Evolutionary conservation across 2,888 invertebrate genomes (phyloP).

Genomic region (Lumbricus terrestris): DNA sequence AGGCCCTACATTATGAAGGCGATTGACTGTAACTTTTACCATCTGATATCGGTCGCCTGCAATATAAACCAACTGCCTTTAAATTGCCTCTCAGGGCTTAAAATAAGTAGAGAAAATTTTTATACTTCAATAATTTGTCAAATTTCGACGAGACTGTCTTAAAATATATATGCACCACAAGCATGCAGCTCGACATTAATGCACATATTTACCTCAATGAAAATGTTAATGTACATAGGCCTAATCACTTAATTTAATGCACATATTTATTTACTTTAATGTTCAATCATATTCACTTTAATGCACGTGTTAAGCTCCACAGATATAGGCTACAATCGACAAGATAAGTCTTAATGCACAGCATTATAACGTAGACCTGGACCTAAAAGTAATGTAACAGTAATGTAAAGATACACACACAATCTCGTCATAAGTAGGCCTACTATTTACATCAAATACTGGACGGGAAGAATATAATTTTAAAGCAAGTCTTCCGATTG

Average conservation of each 20-base stretch:
- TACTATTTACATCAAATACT: neutral
- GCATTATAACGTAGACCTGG: neutral
- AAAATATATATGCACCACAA: neutral
- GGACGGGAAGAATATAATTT: no score
- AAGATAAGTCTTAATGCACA: neutral
- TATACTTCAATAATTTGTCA: neutral
- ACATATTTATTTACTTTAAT: no score
- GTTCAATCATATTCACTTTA: no score
- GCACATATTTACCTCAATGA: no score
- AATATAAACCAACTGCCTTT: neutral
- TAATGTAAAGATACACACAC: no score
- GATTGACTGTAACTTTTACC: neutral
- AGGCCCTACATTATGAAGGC: no score
- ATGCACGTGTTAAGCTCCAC: neutral
- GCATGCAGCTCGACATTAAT: neutral
- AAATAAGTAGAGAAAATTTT: neutral
- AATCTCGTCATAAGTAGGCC: neutral
- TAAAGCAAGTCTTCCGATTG: no score
- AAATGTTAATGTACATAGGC: no score
- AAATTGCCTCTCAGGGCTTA: neutral
- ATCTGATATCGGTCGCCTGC: neutral
- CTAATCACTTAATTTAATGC: no score
- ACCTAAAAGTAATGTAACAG: no score
- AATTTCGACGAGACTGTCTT: neutral
- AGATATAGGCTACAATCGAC: neutral